Conservation (phyloP, 1,140 invertebrate species). For the Halictus rubicundus region DNA sequence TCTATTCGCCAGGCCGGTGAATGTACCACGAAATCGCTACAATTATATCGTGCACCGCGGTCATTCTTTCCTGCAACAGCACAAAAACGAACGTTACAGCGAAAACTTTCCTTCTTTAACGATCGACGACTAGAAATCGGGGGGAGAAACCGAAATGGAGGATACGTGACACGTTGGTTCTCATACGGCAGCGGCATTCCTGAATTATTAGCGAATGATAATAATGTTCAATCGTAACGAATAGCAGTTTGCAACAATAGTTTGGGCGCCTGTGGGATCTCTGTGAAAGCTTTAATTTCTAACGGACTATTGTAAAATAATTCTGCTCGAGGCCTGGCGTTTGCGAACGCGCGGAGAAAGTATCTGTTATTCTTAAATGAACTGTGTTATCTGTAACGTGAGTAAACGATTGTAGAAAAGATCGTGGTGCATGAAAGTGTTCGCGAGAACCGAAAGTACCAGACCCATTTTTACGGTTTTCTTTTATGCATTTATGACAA, state of each 20-base stretch:
- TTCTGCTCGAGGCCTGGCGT: not conserved
- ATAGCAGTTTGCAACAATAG: not conserved
- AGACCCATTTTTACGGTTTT: no score
- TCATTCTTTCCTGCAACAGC: not conserved
- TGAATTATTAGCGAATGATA: not conserved
- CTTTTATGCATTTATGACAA: no score
- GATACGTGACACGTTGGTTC: not conserved
- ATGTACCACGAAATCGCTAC: conserved; percentile 25
- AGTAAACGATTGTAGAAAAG: not conserved
- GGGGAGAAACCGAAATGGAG: not conserved
- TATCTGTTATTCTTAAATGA: not conserved
- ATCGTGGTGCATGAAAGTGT: not conserved
- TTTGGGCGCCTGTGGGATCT: not conserved
- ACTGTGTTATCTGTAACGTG: not conserved
- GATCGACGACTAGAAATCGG: not conserved
- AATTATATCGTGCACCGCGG: conserved; percentile 24
- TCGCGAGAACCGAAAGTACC: not conserved
- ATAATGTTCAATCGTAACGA: not conserved
- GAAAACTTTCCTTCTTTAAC: conserved; percentile 34
- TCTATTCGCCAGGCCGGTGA: conserved; percentile 1
- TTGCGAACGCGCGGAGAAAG: not conserved
- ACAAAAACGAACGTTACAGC: not conserved
- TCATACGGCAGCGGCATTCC: not conserved
- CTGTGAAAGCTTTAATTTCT: not conserved
- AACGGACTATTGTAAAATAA: not conserved